phyloP scores from a whole-genome alignment of 2,888 invertebrate genomes.

The Melinaea menophilus region DNA sequence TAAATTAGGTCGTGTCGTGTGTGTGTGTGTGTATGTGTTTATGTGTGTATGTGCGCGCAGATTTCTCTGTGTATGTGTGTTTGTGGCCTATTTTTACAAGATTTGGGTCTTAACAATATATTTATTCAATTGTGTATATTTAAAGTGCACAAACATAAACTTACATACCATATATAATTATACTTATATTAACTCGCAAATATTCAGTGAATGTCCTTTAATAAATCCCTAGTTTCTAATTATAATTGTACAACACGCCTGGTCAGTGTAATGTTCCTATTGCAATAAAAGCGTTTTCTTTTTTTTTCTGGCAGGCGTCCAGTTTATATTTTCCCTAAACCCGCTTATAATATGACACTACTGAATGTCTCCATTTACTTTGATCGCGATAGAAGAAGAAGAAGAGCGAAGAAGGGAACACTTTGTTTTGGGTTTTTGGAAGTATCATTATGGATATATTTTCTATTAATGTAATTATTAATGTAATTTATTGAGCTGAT shows the following conservation, averaged over 20 bases:
- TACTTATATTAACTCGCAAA: no score
- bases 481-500: constrained; percentile 22
- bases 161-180: no score
- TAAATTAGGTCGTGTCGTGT: no score
- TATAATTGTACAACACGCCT: neutral
- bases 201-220: neutral
- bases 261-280: constrained; percentile 29
- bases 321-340: constrained; percentile 47
- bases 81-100: no score
- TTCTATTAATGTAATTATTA: constrained; percentile 2
- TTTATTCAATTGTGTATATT: no score
- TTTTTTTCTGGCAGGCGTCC: constrained; percentile 48
- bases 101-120: no score
- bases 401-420: constrained; percentile 26
- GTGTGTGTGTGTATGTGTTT: no score
- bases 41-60: no score
- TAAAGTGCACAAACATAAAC: no score
- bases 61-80: no score
- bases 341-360: constrained; percentile 42
- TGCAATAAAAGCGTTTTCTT: constrained; percentile 50
- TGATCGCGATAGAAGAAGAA: constrained; percentile 33
- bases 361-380: constrained; percentile 27
- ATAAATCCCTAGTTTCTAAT: constrained; percentile 6
- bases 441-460: constrained; percentile 17
- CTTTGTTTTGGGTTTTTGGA: constrained; percentile 19